Evolutionary conservation across 2,797 vertebrate species (phyloP).

Genomic region (Merluccius polli): DNA sequence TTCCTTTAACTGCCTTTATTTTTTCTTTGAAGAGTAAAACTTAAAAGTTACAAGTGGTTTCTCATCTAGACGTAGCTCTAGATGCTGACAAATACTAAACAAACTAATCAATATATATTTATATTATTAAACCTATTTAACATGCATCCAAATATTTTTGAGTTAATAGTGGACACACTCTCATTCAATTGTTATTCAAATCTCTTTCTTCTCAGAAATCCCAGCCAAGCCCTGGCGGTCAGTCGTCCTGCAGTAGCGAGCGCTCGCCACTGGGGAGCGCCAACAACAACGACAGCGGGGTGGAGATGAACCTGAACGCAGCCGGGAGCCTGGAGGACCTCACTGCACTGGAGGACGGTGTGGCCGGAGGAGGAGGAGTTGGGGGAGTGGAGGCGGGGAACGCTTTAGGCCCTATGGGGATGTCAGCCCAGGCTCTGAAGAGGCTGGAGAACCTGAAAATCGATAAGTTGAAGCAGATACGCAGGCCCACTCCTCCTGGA

Average conservation of each 20-base stretch:
- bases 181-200: not conserved
- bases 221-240: slow-evolving; percentile 89
- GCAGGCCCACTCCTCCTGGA: slow-evolving; percentile 72
- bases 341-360: slow-evolving; percentile 84
- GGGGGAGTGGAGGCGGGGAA: slow-evolving; percentile 67
- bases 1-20: not conserved
- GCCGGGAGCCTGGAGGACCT: slow-evolving; percentile 93
- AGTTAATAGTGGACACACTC: not conserved
- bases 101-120: not conserved
- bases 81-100: too few relatives aligned
- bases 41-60: too few relatives aligned
- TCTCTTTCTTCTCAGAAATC: slow-evolving; percentile 77
- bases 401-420: slow-evolving; percentile 77
- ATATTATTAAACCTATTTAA: too few relatives aligned
- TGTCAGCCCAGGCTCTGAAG: slow-evolving; percentile 85
- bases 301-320: slow-evolving; percentile 94
- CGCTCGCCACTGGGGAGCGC: slow-evolving; percentile 90
- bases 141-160: too few relatives aligned
- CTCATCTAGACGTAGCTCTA: too few relatives aligned
- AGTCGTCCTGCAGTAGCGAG: slow-evolving; percentile 95
- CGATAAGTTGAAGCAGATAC: slow-evolving; percentile 89
- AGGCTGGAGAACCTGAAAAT: slow-evolving; percentile 94
- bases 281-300: slow-evolving; percentile 96
- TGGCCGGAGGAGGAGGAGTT: slow-evolving; percentile 71
- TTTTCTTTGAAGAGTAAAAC: too few relatives aligned